Conservation (phyloP, 2,888 invertebrate species). For the Sinelater perroti region DNA sequence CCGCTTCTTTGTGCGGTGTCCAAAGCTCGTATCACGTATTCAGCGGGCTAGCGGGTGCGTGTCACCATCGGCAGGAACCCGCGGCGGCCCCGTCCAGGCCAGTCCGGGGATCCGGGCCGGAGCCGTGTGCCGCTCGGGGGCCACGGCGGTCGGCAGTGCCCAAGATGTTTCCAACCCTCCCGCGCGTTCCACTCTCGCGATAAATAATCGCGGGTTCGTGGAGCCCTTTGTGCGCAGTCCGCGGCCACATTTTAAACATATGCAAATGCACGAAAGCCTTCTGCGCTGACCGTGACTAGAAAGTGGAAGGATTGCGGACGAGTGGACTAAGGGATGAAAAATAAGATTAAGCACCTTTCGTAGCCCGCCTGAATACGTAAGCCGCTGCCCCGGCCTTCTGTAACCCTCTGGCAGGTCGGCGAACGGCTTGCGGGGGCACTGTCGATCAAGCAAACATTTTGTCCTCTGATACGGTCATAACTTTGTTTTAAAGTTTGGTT, state of each 20-base stretch:
- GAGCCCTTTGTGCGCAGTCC: slow-evolving; percentile 58
- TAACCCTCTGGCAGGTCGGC: no score
- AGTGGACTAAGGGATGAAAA: slow-evolving; percentile 45
- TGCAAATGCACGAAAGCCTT: slow-evolving; percentile 59
- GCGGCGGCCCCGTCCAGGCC: slow-evolving; percentile 15
- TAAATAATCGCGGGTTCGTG: slow-evolving; percentile 61
- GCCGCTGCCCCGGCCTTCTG: slow-evolving; percentile 15
- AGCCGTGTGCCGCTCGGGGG: slow-evolving; percentile 34
- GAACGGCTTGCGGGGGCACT: no score
- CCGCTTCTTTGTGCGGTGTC: slow-evolving; percentile 58
- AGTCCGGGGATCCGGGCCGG: slow-evolving; percentile 2
- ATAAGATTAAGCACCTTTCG: slow-evolving; percentile 38
- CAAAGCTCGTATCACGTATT: slow-evolving; percentile 57
- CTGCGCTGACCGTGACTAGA: slow-evolving; percentile 59
- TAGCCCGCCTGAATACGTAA: slow-evolving; percentile 30
- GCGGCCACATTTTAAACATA: slow-evolving; percentile 61
- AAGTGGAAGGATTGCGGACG: slow-evolving; percentile 54
- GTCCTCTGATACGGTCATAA: no score
- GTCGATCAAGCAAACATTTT: no score
- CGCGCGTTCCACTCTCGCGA: slow-evolving; percentile 50
- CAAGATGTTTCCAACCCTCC: slow-evolving; percentile 48
- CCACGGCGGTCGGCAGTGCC: slow-evolving; percentile 35
- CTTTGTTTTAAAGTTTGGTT: no score
- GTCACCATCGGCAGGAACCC: slow-evolving; percentile 43
- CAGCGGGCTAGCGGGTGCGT: slow-evolving; percentile 51